Evolutionary conservation across 2,888 invertebrate genomes (phyloP).

Genomic region (Ashinkailepas kermadecensis): DNA sequence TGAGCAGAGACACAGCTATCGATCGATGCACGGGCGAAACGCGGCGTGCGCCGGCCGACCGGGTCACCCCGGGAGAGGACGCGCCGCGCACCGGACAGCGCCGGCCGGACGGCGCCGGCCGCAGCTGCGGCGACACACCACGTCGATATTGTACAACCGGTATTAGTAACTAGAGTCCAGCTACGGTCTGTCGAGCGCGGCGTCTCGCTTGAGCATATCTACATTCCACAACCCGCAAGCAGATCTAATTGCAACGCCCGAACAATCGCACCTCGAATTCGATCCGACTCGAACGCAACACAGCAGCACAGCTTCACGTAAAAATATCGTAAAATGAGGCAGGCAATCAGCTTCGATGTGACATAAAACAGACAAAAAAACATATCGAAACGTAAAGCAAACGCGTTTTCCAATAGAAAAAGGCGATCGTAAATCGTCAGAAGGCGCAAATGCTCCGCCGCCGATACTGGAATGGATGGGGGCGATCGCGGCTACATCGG

Average conservation of each 20-base stretch:
- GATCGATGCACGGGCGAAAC: background rate
- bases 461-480: no score
- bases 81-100: background rate
- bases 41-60: background rate
- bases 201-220: background rate
- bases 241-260: background rate
- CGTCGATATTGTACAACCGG: background rate
- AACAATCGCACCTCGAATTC: background rate
- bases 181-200: background rate
- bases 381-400: background rate
- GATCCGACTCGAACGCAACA: background rate
- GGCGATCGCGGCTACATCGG: no score
- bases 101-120: background rate
- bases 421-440: background rate
- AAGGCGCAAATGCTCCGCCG: no score
- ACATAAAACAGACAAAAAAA: background rate
- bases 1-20: background rate
- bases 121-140: no score
- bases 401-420: background rate
- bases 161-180: background rate
- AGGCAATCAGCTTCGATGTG: background rate
- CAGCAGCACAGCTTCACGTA: background rate
- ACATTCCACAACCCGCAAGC: constrained; percentile 12
- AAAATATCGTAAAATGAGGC: background rate
- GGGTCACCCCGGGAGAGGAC: background rate